Evolutionary conservation across 2,113 vertebrate genomes (phyloP).

Genomic region (Dolichallabes microphthalmus): DNA sequence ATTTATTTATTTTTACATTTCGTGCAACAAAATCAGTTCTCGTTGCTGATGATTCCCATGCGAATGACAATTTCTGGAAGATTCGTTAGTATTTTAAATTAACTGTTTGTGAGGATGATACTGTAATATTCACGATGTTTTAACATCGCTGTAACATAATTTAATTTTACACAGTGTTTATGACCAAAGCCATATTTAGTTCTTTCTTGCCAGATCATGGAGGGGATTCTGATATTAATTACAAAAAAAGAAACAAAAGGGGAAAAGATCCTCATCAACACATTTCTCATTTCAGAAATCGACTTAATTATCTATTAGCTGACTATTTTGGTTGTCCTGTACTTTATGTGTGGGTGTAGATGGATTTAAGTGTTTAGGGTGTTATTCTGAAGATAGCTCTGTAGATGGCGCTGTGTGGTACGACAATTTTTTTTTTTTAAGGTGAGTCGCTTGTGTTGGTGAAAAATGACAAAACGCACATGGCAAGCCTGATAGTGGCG

Average conservation of each 20-base stretch:
- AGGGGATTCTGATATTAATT: neutral
- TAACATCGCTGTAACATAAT: neutral
- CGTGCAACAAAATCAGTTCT: neutral
- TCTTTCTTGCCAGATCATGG: neutral
- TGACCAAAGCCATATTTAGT: neutral
- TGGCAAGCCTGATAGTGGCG: slow-evolving; percentile 10
- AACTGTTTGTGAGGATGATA: neutral
- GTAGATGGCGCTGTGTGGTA: slow-evolving; percentile 89
- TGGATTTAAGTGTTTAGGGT: slow-evolving; percentile 46
- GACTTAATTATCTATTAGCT: neutral
- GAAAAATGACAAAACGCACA: slow-evolving; percentile 12
- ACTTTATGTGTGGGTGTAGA: slow-evolving; percentile 8
- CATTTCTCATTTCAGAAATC: neutral
- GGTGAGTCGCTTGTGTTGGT: slow-evolving; percentile 22
- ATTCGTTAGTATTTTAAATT: neutral
- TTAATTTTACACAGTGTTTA: neutral
- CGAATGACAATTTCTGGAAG: neutral
- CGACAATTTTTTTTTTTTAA: slow-evolving; percentile 58
- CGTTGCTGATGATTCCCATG: neutral
- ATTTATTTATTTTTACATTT: slow-evolving; percentile 25
- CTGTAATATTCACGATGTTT: neutral
- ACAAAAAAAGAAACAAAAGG: neutral
- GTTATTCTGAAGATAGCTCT: slow-evolving; percentile 64
- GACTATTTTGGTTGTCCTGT: neutral
- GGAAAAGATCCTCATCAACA: neutral